Conservation (phyloP, 2,888 invertebrate genomes). For the Scaptomyza tumidula region DNA sequence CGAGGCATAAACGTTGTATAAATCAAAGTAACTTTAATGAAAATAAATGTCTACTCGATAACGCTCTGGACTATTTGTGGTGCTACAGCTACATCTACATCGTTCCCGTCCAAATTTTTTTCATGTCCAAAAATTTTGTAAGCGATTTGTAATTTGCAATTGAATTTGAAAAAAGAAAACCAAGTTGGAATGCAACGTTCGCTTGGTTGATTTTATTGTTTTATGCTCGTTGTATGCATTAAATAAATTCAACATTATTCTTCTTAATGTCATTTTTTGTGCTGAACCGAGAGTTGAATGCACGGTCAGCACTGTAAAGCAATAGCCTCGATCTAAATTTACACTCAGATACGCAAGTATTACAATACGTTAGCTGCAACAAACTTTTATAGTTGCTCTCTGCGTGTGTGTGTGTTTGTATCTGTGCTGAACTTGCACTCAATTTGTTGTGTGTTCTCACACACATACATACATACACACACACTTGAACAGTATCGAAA, state of each 20-base stretch:
- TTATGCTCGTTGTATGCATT: slow-evolving; percentile 45
- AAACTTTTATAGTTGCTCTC: background rate
- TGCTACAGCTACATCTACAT: no score
- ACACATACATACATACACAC: slow-evolving; percentile 41
- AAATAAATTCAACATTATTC: slow-evolving; percentile 75
- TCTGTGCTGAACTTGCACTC: slow-evolving; percentile 74
- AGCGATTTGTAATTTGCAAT: slow-evolving; percentile 63
- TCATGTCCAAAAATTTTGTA: slow-evolving; percentile 16
- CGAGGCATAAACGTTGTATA: no score
- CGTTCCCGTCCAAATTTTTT: background rate
- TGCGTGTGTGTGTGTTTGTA: slow-evolving; percentile 22
- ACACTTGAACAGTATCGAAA: slow-evolving; percentile 11
- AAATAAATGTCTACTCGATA: slow-evolving; percentile 49
- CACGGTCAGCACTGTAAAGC: slow-evolving; percentile 84
- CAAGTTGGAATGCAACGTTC: slow-evolving; percentile 25
- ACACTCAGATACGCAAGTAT: slow-evolving; percentile 65
- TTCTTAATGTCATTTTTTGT: slow-evolving; percentile 56
- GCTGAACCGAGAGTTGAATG: slow-evolving; percentile 76
- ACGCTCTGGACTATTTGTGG: slow-evolving; percentile 20
- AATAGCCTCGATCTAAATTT: slow-evolving; percentile 84
- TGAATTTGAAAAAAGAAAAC: slow-evolving; percentile 28
- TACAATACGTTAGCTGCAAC: slow-evolving; percentile 20
- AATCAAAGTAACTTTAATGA: slow-evolving; percentile 63
- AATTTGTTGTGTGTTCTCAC: slow-evolving; percentile 50
- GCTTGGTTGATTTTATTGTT: slow-evolving; percentile 11